Evolutionary conservation across 2,797 vertebrate genomes (phyloP).

Genomic region (Pyrocephalus nanus): DNA sequence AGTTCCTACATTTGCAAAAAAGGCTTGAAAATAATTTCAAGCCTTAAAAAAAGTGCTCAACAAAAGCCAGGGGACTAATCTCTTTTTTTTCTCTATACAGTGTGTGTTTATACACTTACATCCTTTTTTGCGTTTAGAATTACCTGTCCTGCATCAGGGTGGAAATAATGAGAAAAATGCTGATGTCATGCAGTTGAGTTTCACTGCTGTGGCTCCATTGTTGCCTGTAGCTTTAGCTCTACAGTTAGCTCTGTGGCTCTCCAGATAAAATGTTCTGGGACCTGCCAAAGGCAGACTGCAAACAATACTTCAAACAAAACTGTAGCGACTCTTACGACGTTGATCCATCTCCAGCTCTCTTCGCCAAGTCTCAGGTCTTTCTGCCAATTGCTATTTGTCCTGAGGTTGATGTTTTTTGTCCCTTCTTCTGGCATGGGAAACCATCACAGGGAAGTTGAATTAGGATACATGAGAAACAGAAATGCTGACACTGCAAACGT

Average conservation of each 20-base stretch:
- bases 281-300: not conserved
- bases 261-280: not conserved
- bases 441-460: not conserved
- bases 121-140: not conserved
- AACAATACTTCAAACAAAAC: not conserved
- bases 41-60: not conserved
- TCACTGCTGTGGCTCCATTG: not conserved
- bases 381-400: not conserved
- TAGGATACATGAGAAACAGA: not conserved
- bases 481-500: rapidly evolving
- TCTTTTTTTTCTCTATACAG: not conserved
- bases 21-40: not conserved
- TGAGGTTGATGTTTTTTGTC: not conserved
- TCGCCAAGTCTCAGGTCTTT: not conserved
- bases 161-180: not conserved
- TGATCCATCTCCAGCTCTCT: not conserved
- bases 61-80: not conserved
- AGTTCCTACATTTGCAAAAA: not conserved
- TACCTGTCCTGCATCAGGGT: not conserved
- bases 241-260: not conserved
- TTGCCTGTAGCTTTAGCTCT: not conserved
- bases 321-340: not conserved
- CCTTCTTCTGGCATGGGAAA: not conserved
- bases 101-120: not conserved
- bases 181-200: not conserved